Evolutionary conservation across 2,888 invertebrate genomes (phyloP).

Genomic region (Ochropacha duplaris): DNA sequence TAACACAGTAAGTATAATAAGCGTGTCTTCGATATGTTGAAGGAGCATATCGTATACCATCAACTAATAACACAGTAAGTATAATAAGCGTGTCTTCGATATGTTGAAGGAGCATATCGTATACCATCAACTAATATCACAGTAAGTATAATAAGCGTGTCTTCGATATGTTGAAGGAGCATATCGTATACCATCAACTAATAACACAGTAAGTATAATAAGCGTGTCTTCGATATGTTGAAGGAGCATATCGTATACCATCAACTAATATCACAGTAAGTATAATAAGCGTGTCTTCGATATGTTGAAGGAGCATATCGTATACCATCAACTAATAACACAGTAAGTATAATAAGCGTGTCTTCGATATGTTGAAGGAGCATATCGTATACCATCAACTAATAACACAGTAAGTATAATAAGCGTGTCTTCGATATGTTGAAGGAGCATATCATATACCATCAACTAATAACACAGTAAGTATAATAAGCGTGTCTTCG

Average conservation of each 20-base stretch:
- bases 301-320: background rate
- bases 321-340: background rate
- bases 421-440: background rate
- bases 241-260: background rate
- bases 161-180: background rate
- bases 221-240: background rate
- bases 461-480: background rate
- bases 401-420: background rate
- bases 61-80: background rate
- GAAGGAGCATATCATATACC: background rate
- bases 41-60: background rate
- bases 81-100: background rate
- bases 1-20: background rate
- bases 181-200: background rate
- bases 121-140: background rate
- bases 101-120: background rate
- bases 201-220: background rate
- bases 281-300: background rate
- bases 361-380: background rate
- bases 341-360: background rate
- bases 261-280: background rate
- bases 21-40: background rate
- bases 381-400: background rate
- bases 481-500: background rate
- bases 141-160: background rate